Conservation (phyloP, 2,888 invertebrate genomes). For the Belgica antarctica region DNA sequence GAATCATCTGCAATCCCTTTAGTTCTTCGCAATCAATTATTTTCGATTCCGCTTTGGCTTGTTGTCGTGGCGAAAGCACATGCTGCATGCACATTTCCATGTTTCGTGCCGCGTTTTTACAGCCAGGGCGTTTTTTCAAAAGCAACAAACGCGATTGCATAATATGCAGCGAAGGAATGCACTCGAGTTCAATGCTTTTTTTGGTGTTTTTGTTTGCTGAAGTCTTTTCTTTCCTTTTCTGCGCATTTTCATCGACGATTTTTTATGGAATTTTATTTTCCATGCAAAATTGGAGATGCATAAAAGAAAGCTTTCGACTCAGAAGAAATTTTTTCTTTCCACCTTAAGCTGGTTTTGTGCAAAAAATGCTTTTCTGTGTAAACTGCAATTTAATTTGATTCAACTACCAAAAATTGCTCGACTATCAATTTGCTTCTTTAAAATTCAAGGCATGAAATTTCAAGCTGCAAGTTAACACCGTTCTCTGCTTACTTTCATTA, state of each 20-base stretch:
- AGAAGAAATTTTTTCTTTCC: neutral
- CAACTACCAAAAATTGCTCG: too few relatives aligned
- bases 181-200: constrained; percentile 42
- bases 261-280: constrained; percentile 6
- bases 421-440: neutral
- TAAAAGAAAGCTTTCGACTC: neutral
- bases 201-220: constrained; percentile 35
- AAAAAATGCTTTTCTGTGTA: too few relatives aligned
- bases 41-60: neutral
- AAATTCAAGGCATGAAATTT: neutral
- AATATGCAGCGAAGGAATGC: constrained; percentile 42
- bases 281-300: neutral
- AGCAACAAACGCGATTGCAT: constrained; percentile 31
- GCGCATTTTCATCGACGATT: neutral
- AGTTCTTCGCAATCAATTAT: neutral
- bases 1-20: neutral
- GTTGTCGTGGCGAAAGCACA: neutral
- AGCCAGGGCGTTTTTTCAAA: neutral
- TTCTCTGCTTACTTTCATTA: neutral
- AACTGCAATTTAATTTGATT: too few relatives aligned
- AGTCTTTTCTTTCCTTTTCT: neutral
- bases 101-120: constrained; percentile 11
- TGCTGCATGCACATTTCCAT: neutral
- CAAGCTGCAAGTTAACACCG: neutral
- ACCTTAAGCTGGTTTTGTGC: neutral